A percentile compares a stretch with the other conserved stretches of the same genome.
Evolutionary conservation across 2,113 vertebrate genomes (phyloP).

Genomic region (Orthonyx spaldingii): DNA sequence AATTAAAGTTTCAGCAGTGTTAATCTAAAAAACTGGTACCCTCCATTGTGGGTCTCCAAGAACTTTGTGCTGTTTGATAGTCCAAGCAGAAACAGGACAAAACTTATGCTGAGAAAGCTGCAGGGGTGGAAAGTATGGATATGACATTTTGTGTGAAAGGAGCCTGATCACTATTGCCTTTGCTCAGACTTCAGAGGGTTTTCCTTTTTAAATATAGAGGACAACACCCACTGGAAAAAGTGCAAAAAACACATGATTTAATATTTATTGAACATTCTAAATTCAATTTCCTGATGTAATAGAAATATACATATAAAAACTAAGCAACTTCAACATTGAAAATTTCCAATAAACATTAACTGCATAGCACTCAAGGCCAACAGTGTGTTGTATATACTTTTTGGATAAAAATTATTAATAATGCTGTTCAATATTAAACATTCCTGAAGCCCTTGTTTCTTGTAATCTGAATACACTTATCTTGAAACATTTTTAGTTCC

Average conservation of each 20-base stretch:
- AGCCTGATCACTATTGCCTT: background rate
- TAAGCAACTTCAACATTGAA: background rate
- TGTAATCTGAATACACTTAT: background rate
- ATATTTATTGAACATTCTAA: background rate
- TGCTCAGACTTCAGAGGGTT: background rate
- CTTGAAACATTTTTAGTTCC: background rate
- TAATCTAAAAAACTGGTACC: background rate
- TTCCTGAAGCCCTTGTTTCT: background rate
- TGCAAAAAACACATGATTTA: fast-evolving
- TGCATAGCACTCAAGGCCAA: fast-evolving
- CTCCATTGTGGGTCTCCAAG: background rate
- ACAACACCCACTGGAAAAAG: background rate
- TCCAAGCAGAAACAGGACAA: background rate
- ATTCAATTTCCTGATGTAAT: background rate
- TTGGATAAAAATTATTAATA: background rate
- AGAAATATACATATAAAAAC: background rate
- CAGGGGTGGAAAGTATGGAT: background rate
- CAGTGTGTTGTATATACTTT: background rate
- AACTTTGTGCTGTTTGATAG: background rate
- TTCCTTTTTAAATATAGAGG: background rate
- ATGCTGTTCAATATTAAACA: background rate
- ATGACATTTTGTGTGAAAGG: background rate
- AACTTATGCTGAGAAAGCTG: background rate
- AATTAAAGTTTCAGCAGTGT: background rate
- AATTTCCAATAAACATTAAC: background rate